Base-by-base conservation (phyloP, 2,797 vertebrate species). In the Argya squamiceps region DNA sequence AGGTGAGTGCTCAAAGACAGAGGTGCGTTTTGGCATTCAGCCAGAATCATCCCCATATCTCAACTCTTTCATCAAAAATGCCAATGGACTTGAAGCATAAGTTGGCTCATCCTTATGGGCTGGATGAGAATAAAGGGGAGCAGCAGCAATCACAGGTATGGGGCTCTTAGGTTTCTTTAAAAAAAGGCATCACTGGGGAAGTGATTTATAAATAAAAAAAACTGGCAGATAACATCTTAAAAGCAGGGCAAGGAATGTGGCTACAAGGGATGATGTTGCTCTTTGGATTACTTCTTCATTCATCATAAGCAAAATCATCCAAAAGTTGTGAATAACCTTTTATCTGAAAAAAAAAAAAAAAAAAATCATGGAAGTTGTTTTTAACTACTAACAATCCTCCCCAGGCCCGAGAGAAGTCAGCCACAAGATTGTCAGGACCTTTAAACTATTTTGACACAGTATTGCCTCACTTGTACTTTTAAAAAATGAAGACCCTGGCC, bases 391-490 rank as follows among this genome's bases (percentile, higher is more conserved):
- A 53, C 3, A 1, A 53, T 70, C 41, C 15, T 78, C 49, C 26
- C 30, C 14, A 37, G 29, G 22, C 56, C 58, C 0, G 0, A n/a
- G 17, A 52, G 46, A 55, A 64, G 49, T 63, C 77, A 58, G 36
- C 49, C 77, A 83, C 75, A 86, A 78, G 49, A 44, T 64, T 83
- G 49, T 76, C n/a, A 84, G 63, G 88, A 84, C 49, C 65, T 84
- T 95, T 88, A 78, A 92, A 71, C 58, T 86, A 37, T 56, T 91
- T 93, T 93, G 86, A 88, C 77, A 91, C 29, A 56, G 14, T 78
- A 68, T 86, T 88, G 70, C 91, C 37, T 89, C 69, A 81, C 23
- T 65, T 56, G 14, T 64, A 52, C 34, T 69, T 49, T 34, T 49
- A 77, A 56, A 36, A 50, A 60, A 11, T 32, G 18, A 82, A 84